Evolutionary conservation across 2,888 invertebrate genomes (phyloP).

Genomic region (Pristionchus exspectatus): DNA sequence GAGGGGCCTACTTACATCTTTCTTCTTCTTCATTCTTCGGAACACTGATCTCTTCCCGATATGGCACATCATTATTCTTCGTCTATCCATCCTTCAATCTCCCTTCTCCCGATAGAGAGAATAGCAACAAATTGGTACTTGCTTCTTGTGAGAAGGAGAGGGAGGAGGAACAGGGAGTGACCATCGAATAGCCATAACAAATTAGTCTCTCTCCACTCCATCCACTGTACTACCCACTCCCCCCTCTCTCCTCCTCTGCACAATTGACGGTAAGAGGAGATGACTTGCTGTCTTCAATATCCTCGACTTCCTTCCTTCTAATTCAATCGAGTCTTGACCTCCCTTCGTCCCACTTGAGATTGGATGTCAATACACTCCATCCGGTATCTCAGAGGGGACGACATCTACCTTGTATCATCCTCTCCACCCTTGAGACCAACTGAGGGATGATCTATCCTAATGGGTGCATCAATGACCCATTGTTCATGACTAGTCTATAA

Average conservation of each 20-base stretch:
- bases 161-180: slow-evolving; percentile 38
- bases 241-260: neutral
- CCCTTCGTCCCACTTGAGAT: neutral
- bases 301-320: slow-evolving; percentile 44
- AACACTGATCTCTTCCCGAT: neutral
- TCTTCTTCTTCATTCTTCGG: neutral
- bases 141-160: neutral
- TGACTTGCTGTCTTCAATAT: slow-evolving; percentile 6
- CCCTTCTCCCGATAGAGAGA: neutral
- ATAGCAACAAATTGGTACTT: neutral
- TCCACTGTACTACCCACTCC: slow-evolving; percentile 34
- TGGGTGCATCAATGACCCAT: neutral
- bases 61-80: slow-evolving; percentile 2
- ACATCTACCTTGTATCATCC: neutral
- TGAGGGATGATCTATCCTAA: slow-evolving; percentile 15
- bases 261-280: slow-evolving; percentile 41
- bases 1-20: neutral
- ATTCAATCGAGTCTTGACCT: slow-evolving; percentile 45
- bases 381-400: slow-evolving; percentile 4
- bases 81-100: slow-evolving; percentile 32
- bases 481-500: slow-evolving; percentile 20
- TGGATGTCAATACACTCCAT: slow-evolving; percentile 5
- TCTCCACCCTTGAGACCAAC: neutral
- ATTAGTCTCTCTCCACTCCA: neutral
- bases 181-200: slow-evolving; percentile 12